A percentile compares a stretch with the other conserved stretches of the same genome.
Conservation (phyloP, 1,140 invertebrate species). For the Scaptodrosophila lebanonensis region DNA sequence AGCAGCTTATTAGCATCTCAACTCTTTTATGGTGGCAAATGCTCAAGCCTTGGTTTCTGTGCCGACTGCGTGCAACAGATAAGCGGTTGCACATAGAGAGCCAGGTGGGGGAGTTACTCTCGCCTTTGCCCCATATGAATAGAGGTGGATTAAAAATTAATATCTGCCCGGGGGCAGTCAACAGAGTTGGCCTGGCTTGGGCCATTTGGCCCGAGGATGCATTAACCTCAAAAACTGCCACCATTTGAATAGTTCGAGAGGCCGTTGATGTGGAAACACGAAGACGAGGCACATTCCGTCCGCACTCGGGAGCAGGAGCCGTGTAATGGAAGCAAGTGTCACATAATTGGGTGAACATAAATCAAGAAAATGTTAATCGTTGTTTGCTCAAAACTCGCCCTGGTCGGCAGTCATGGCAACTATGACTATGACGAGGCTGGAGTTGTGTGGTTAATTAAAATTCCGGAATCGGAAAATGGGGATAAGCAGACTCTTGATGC, state of each 20-base stretch:
- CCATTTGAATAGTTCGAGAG: constrained; percentile 61
- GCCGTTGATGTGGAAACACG: not conserved
- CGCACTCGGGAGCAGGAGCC: constrained; percentile 16
- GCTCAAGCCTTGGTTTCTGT: constrained; percentile 3
- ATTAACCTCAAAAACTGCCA: constrained; percentile 61
- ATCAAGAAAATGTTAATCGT: constrained; percentile 46
- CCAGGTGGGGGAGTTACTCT: constrained; percentile 2
- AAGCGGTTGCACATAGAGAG: constrained; percentile 25
- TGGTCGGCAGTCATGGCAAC: constrained; percentile 8
- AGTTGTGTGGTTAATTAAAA: constrained; percentile 67
- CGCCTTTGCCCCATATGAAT: constrained; percentile 34
- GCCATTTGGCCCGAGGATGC: constrained; percentile 59
- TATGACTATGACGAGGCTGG: constrained; percentile 21
- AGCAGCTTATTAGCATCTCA: no score
- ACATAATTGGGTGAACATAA: constrained; percentile 25
- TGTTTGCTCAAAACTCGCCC: constrained; percentile 33
- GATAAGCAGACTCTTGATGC: constrained; percentile 16
- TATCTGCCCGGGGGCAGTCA: constrained; percentile 57
- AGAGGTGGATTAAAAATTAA: constrained; percentile 67
- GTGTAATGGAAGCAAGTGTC: not conserved
- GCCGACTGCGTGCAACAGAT: constrained; percentile 70
- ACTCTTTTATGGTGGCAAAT: no score
- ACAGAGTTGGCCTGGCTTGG: constrained; percentile 20
- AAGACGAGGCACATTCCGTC: constrained; percentile 21
- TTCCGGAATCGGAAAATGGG: constrained; percentile 48